Percentiles rank a stretch among this genome's conserved stretches.
These are phyloP conservation scores for Mionectes olivaceus DNA, from an alignment of 2,797 vertebrate genomes.

Conservation along the genomic window DNA sequence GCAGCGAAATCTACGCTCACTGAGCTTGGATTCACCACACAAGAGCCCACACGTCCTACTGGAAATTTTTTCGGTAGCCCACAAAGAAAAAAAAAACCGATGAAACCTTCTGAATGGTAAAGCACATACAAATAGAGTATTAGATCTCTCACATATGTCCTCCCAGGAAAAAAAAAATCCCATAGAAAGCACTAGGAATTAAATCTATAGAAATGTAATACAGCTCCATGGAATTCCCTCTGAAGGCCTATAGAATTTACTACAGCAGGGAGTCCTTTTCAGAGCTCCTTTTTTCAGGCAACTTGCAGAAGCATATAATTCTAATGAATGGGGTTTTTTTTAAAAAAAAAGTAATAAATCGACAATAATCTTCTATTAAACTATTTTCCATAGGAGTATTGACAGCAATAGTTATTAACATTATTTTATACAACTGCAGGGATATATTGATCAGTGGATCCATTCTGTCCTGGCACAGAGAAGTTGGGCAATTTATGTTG, in stretches of 20 bases:
- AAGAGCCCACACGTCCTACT: neutral
- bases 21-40: neutral
- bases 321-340: neutral
- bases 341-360: neutral
- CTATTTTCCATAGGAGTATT: conserved; percentile 40
- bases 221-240: conserved; percentile 30
- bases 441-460: conserved; percentile 1
- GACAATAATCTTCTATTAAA: conserved; percentile 35
- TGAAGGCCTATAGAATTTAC: conserved; percentile 45
- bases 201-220: conserved; percentile 49
- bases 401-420: conserved; percentile 8
- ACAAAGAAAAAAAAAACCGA: neutral
- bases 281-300: neutral
- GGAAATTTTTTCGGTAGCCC: neutral
- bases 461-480: neutral
- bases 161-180: neutral
- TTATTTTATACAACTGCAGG: conserved; percentile 12
- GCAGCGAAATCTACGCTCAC: neutral
- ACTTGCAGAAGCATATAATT: conserved; percentile 34
- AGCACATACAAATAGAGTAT: conserved; percentile 6
- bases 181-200: conserved; percentile 40
- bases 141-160: conserved; percentile 25
- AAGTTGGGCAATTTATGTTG: neutral
- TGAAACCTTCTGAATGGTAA: conserved; percentile 13
- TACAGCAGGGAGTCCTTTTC: conserved; percentile 59